These are phyloP conservation scores for Petrophora chlorosata DNA, from an alignment of 2,888 invertebrate genomes.

Conservation along the genomic window DNA sequence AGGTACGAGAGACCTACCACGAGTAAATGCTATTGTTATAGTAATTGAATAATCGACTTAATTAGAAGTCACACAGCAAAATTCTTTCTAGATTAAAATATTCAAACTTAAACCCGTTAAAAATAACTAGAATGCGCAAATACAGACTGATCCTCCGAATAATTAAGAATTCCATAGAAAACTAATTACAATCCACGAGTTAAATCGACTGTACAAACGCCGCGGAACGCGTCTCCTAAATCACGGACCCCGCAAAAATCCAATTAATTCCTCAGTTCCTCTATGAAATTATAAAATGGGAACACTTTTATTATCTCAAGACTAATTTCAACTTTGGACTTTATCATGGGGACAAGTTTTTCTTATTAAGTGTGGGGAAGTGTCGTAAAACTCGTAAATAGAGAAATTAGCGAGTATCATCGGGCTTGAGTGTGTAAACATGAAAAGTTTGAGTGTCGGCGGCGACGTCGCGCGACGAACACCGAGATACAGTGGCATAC, in stretches of 20 bases:
- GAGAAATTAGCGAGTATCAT: conserved; percentile 74
- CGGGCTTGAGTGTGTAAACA: conserved; percentile 66
- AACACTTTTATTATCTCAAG: conserved; percentile 37
- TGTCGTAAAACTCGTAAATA: conserved; percentile 75
- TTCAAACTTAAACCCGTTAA: too few relatives aligned
- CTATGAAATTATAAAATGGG: conserved; percentile 37
- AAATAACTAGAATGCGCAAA: conserved; percentile 9
- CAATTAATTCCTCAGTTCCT: conserved; percentile 47
- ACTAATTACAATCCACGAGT: conserved; percentile 36
- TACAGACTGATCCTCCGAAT: not conserved
- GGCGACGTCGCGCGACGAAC: conserved; percentile 37
- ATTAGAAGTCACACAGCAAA: too few relatives aligned
- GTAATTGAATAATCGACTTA: too few relatives aligned
- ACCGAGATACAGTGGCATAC: conserved; percentile 2
- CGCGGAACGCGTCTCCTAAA: conserved; percentile 43
- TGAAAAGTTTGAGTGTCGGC: conserved; percentile 65
- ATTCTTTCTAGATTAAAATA: too few relatives aligned
- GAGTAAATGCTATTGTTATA: too few relatives aligned
- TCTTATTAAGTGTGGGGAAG: conserved; percentile 64
- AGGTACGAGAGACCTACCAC: too few relatives aligned
- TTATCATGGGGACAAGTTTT: conserved; percentile 53
- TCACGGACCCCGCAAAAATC: conserved; percentile 41
- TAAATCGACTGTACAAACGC: conserved; percentile 41
- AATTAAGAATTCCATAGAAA: conserved; percentile 23
- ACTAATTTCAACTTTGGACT: conserved; percentile 55